These are phyloP conservation scores for Drosophila sucinea DNA, from an alignment of 1,140 invertebrate genomes.

Conservation along the genomic window DNA sequence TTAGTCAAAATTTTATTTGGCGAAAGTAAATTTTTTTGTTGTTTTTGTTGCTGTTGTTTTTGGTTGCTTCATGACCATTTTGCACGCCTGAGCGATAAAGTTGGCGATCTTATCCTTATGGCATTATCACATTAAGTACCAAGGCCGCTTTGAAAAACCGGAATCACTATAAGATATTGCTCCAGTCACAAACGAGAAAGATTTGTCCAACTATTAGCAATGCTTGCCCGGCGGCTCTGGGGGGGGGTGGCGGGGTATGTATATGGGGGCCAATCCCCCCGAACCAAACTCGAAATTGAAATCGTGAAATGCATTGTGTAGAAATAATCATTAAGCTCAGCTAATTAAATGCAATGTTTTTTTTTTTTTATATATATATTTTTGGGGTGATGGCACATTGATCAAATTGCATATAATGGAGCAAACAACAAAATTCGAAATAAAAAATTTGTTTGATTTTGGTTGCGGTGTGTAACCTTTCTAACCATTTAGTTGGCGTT, in stretches of 20 bases:
- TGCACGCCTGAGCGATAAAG: conserved; percentile 19
- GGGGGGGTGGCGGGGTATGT: not conserved
- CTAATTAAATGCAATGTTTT: conserved; percentile 4
- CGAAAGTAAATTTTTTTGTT: conserved; percentile 2
- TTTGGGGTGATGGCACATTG: conserved; percentile 11
- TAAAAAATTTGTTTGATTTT: not conserved
- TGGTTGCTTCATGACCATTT: conserved; percentile 6
- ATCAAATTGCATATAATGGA: conserved; percentile 5
- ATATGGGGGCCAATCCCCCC: not conserved
- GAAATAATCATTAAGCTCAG: not conserved
- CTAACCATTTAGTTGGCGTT: conserved; percentile 11
- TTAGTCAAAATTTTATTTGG: conserved; percentile 10
- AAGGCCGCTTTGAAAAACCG: conserved; percentile 19
- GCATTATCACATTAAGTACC: conserved; percentile 18
- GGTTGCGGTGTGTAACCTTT: conserved; percentile 1
- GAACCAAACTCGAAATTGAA: conserved; percentile 3
- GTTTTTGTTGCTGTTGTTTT: not conserved
- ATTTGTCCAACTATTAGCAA: conserved; percentile 12
- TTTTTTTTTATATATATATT: not conserved
- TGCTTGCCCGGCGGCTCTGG: not conserved
- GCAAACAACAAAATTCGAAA: not conserved
- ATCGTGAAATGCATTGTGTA: conserved; percentile 9
- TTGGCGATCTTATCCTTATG: conserved; percentile 17
- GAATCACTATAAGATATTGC: conserved; percentile 9
- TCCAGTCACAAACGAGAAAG: conserved; percentile 12